A percentile compares a stretch with the other conserved stretches of the same genome.
These are phyloP conservation scores for Siphlonurus alternatus DNA, from an alignment of 2,888 invertebrate genomes.

Conservation along the genomic window DNA sequence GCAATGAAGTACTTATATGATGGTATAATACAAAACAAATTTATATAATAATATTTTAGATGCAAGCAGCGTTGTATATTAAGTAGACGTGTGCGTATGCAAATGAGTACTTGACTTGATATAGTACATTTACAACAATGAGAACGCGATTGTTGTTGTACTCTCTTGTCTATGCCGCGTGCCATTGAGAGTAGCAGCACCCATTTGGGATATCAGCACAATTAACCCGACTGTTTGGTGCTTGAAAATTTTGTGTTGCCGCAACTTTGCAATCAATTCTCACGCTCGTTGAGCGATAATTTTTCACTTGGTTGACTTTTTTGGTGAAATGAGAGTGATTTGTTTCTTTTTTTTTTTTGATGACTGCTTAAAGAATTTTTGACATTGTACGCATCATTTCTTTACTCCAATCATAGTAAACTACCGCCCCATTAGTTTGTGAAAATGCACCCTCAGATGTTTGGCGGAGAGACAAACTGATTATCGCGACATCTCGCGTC, in stretches of 20 bases:
- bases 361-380: neutral
- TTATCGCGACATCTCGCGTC: neutral
- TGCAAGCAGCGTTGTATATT: too few relatives aligned
- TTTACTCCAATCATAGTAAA: neutral
- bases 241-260: too few relatives aligned
- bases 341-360: too few relatives aligned
- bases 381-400: neutral
- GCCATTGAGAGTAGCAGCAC: too few relatives aligned
- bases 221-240: too few relatives aligned
- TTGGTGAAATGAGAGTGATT: neutral
- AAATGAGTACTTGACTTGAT: neutral
- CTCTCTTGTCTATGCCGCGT: neutral
- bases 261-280: too few relatives aligned
- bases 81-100: neutral
- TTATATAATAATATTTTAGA: too few relatives aligned
- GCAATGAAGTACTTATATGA: too few relatives aligned
- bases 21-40: too few relatives aligned
- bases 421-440: neutral
- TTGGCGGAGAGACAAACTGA: neutral
- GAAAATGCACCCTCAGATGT: neutral
- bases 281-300: neutral
- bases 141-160: neutral
- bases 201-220: too few relatives aligned
- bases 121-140: neutral
- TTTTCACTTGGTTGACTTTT: neutral